Percentiles rank a stretch among this genome's conserved stretches.
Evolutionary conservation across 2,888 invertebrate genomes (phyloP).

Genomic region (Leucophenga montana): DNA sequence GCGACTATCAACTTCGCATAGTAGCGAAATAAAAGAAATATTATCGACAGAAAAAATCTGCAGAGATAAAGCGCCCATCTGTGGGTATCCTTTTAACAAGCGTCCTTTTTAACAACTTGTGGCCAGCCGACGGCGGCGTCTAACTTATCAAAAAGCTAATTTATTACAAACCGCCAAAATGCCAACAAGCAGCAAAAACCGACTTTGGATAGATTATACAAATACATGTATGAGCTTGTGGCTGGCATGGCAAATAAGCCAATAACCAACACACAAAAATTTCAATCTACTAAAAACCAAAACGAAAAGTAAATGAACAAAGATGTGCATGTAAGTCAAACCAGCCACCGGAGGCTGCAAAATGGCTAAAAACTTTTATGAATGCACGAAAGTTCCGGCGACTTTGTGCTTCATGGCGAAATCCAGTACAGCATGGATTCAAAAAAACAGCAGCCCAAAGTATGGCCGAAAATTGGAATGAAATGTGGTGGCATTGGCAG

Average conservation of each 20-base stretch:
- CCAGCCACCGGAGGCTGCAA: neutral
- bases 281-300: slow-evolving; percentile 23
- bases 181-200: neutral
- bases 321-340: neutral
- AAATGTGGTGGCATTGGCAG: neutral
- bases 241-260: slow-evolving; percentile 11
- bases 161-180: slow-evolving; percentile 20
- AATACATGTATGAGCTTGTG: neutral
- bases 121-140: neutral
- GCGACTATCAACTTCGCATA: no score
- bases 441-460: neutral
- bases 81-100: neutral
- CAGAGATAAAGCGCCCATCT: neutral
- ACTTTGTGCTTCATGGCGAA: neutral
- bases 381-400: slow-evolving; percentile 13
- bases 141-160: slow-evolving; percentile 25
- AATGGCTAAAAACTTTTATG: slow-evolving; percentile 24
- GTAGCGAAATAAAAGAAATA: no score
- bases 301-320: neutral
- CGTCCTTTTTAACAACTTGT: slow-evolving; percentile 1
- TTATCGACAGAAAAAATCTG: neutral
- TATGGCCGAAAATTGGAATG: neutral
- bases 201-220: neutral
- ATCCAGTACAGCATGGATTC: neutral
- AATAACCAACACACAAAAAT: slow-evolving; percentile 22